A percentile compares a stretch with the other conserved stretches of the same genome.
These are phyloP conservation scores for Coenobita brevimanus DNA, from an alignment of 1,140 invertebrate species.

Conservation along the genomic window DNA sequence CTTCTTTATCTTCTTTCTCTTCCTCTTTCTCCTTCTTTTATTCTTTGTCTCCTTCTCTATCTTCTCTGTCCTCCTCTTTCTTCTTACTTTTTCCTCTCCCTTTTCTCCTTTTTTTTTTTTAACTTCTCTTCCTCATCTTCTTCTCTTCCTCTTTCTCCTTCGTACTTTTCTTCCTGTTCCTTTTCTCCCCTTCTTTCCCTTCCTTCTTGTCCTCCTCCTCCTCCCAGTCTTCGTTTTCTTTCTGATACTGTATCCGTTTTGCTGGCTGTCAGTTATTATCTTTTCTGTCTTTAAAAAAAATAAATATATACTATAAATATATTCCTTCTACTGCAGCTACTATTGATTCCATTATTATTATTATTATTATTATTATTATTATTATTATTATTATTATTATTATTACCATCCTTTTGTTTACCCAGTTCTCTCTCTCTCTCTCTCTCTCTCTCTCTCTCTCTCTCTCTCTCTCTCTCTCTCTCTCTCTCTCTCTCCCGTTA, in stretches of 20 bases:
- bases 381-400: neutral
- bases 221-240: neutral
- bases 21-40: neutral
- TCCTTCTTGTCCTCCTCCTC: no score
- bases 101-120: neutral
- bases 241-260: neutral
- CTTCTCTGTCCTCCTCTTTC: neutral
- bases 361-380: neutral
- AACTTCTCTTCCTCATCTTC: neutral
- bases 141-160: neutral
- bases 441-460: conserved; percentile 9
- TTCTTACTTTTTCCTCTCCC: neutral
- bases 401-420: neutral
- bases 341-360: neutral
- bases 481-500: no score
- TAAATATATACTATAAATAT: neutral
- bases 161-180: neutral
- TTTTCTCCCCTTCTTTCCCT: neutral
- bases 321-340: neutral
- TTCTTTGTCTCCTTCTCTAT: neutral
- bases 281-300: neutral
- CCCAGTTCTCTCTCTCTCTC: neutral
- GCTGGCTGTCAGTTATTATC: neutral
- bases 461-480: conserved; percentile 48
- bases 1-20: neutral